phyloP scores from a whole-genome alignment of 2,797 vertebrate species.

The Macrochelys suwanniensis region DNA sequence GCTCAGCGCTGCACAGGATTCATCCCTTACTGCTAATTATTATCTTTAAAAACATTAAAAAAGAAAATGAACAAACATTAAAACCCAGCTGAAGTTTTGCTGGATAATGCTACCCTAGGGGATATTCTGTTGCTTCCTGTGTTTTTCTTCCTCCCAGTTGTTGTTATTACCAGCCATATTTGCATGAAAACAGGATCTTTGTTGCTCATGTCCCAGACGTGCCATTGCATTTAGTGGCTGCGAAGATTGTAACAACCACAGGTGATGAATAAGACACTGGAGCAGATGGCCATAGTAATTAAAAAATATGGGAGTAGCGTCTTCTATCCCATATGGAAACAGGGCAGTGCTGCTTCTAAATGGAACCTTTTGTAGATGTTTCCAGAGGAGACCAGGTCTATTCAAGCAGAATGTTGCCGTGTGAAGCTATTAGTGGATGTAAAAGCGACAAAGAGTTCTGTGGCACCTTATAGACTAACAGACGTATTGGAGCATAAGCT shows the following conservation, averaged over 20 bases:
- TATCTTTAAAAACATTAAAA: not conserved
- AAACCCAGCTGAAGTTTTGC: not conserved
- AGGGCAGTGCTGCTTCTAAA: not conserved
- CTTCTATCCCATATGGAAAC: not conserved
- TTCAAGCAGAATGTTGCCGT: not conserved
- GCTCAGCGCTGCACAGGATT: not conserved
- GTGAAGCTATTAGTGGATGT: not conserved
- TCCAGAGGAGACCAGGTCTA: not conserved
- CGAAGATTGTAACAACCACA: not conserved
- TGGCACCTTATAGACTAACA: no score
- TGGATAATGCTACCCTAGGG: not conserved
- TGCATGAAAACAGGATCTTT: conserved; percentile 17
- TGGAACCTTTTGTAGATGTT: not conserved
- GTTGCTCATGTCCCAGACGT: not conserved
- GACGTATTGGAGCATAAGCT: no score
- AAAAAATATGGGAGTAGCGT: conserved; percentile 26
- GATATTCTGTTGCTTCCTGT: conserved; percentile 32
- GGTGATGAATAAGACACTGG: not conserved
- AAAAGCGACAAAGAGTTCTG: no score
- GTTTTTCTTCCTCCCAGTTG: conserved; percentile 1
- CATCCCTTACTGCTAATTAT: not conserved
- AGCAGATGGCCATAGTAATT: not conserved
- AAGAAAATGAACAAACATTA: not conserved
- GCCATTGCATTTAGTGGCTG: not conserved
- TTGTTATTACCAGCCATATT: not conserved